Percentiles rank a stretch among this genome's conserved stretches.
Conservation (phyloP, 1,140 invertebrate species). For the Batillaria attramentaria region DNA sequence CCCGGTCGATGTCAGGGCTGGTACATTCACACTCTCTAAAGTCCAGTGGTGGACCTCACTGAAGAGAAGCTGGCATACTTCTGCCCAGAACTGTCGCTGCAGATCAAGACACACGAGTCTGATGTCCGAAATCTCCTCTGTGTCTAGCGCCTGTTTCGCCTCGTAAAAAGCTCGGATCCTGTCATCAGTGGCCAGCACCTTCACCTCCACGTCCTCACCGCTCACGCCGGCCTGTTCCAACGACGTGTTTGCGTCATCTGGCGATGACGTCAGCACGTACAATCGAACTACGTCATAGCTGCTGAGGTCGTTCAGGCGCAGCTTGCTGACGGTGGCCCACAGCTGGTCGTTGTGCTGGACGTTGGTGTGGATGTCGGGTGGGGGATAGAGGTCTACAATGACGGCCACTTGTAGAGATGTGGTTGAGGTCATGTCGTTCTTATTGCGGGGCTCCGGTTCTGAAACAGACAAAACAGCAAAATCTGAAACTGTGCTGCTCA, state of each 20-base stretch:
- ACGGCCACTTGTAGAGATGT: not conserved
- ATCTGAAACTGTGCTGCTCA: too few relatives aligned
- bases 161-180: conserved; percentile 29
- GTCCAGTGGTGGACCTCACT: conserved; percentile 37
- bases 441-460: not conserved
- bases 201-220: not conserved
- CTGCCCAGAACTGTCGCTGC: conserved; percentile 24
- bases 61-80: conserved; percentile 12
- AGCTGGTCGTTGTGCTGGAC: not conserved
- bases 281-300: not conserved
- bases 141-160: conserved; percentile 33
- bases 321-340: not conserved
- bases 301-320: not conserved
- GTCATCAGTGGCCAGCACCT: not conserved
- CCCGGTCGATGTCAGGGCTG: not conserved
- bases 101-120: conserved; percentile 19
- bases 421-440: not conserved
- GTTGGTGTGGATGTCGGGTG: not conserved
- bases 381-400: not conserved
- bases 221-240: not conserved
- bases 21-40: not conserved
- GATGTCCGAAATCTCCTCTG: conserved; percentile 12
- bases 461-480: not conserved
- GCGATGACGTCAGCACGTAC: conserved; percentile 23
- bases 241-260: not conserved